Conservation (phyloP, 2,113 vertebrate genomes). For the Anas platyrhynchos region DNA sequence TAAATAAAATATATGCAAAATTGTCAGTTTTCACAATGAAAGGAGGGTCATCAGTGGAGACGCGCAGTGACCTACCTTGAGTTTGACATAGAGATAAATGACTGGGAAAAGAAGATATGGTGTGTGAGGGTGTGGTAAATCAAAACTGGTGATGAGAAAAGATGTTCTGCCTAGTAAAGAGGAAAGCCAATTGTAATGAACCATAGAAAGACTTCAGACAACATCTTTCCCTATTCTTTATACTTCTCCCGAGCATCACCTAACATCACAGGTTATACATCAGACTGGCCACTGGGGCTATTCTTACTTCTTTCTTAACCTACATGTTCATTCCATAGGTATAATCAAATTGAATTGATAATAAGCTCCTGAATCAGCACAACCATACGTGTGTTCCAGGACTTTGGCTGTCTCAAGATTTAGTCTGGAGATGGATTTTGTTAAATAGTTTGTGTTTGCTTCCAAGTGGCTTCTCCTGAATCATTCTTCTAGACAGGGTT, state of each 20-base stretch:
- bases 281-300: not conserved
- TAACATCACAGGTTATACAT: not conserved
- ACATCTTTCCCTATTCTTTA: not conserved
- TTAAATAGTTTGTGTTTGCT: not conserved
- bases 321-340: not conserved
- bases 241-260: not conserved
- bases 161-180: not conserved
- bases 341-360: not conserved
- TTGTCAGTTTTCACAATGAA: too few relatives aligned
- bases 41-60: not conserved
- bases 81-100: not conserved
- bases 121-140: not conserved
- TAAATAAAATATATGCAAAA: not conserved
- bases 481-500: not conserved
- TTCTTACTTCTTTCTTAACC: not conserved
- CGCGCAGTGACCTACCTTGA: not conserved
- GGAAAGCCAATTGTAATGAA: not conserved
- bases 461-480: not conserved
- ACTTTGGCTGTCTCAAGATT: not conserved
- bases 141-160: not conserved
- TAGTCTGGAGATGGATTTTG: not conserved
- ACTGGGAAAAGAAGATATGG: not conserved
- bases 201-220: not conserved
- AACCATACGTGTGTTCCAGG: fast-evolving
- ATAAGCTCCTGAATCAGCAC: not conserved